Evolutionary conservation across 2,113 vertebrate genomes (phyloP).

Genomic region (Aythya baeri): DNA sequence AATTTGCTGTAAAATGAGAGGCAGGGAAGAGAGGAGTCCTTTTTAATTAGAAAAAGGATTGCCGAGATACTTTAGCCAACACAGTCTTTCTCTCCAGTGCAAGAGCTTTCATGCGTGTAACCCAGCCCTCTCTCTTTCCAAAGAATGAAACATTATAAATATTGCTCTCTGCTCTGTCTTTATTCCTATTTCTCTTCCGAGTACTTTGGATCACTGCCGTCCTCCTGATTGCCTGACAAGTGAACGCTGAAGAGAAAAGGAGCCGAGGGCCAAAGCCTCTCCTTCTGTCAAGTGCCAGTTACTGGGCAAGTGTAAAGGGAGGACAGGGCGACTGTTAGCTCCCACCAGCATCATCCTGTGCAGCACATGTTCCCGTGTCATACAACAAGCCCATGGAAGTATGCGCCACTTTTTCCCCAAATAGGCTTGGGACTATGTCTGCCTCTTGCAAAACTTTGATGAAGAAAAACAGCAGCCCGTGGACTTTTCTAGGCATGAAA

Average conservation of each 20-base stretch:
- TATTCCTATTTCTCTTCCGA: neutral
- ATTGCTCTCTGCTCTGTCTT: neutral
- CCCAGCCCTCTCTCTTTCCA: slow-evolving; percentile 32
- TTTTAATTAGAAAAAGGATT: slow-evolving; percentile 55
- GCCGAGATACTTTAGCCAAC: neutral
- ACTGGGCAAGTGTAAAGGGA: neutral
- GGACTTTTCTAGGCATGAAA: neutral
- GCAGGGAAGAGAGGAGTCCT: slow-evolving; percentile 32
- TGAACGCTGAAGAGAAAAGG: neutral
- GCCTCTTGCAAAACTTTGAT: neutral
- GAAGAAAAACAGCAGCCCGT: neutral
- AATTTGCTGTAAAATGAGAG: slow-evolving; percentile 61
- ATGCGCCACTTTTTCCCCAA: neutral
- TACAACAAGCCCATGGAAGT: neutral
- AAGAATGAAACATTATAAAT: slow-evolving; percentile 21
- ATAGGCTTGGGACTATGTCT: neutral
- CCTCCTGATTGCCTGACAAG: neutral
- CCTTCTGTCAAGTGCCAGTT: neutral
- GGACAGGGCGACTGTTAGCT: neutral
- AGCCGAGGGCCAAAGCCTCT: neutral
- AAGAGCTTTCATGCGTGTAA: neutral
- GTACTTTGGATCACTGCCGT: neutral
- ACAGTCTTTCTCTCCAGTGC: neutral
- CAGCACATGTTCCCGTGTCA: fast-evolving
- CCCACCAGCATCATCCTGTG: neutral